These are phyloP conservation scores for Aplysia californica DNA, from an alignment of 1,140 invertebrate genomes.

Conservation along the genomic window DNA sequence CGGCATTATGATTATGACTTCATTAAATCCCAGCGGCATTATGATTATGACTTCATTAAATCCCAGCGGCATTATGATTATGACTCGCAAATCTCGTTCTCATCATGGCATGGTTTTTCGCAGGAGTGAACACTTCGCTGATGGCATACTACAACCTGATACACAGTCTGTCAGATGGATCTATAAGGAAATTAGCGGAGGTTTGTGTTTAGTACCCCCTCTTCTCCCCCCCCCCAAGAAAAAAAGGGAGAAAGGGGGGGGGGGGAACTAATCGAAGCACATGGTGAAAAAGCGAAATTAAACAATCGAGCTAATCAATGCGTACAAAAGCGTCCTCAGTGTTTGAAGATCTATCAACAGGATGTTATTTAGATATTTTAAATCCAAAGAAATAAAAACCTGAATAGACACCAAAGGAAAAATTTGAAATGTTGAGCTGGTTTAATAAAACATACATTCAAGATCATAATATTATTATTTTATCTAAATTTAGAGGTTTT, in stretches of 20 bases:
- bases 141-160: neutral
- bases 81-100: neutral
- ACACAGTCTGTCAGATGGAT: neutral
- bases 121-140: neutral
- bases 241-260: neutral
- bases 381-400: too few species aligned
- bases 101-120: neutral
- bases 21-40: neutral
- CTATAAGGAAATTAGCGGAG: neutral
- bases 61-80: neutral
- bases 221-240: too few species aligned
- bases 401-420: too few species aligned
- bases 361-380: too few species aligned
- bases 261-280: neutral
- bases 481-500: too few species aligned
- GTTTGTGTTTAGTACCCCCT: too few species aligned
- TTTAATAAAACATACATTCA: too few species aligned
- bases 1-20: neutral
- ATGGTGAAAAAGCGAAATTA: neutral
- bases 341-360: neutral
- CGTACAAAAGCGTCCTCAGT: neutral
- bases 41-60: neutral
- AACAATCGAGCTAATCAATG: neutral
- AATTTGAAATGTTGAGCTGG: too few species aligned
- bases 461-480: too few species aligned